Evolutionary conservation across 2,888 invertebrate species (phyloP), one percentile per base, ranked within the genome.

Genomic region (Euclidia mi): DNA sequence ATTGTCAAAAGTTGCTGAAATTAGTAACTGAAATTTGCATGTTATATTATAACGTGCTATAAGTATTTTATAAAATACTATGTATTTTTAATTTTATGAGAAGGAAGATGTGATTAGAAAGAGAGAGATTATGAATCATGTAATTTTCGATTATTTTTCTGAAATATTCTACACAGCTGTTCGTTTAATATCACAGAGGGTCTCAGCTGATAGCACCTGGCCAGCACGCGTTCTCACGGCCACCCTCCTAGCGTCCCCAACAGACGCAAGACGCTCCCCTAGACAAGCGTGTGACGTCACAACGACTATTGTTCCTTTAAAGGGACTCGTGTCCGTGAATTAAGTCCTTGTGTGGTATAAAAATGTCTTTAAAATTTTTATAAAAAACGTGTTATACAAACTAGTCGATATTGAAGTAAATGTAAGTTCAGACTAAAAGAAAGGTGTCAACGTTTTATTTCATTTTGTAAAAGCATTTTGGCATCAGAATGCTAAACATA

Each of bases 161-260:
- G 66, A 57, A 71, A 51, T 48, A 56, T 38, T 62, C 41, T 59
- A 75, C n/a, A 81, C 92, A 91, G 91, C 91, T 91, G 92, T 85
- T 64, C 44, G 51, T 50, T 10, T 4, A 32, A 35, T 41, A 57
- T 48, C 64, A 57, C 48, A 65, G 56, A 74, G 76, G 82, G 83
- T 76, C 76, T 79, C 78, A 85, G 84, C 82, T 85, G 86, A 87
- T 75, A 78, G 74, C 92, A 93, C 89, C 92, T 91, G 92, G 91
- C 81, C 73, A 84, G 83, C 87, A 86, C 87, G 85, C 87, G 86
- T 94, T 93, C 93, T 89, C 94, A 93, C 93, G 93, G 86, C 87
- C 82, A 76, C 89, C 90, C 91, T 76, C 65, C 62, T 65, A 15
- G 48, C 43, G 41, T 48, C 75, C 71, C 76, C 79, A 67, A 76